Percentiles rank a stretch among this genome's conserved stretches.
Evolutionary conservation across 2,797 vertebrate species (phyloP).

Genomic region (Gymnothorax javanicus): DNA sequence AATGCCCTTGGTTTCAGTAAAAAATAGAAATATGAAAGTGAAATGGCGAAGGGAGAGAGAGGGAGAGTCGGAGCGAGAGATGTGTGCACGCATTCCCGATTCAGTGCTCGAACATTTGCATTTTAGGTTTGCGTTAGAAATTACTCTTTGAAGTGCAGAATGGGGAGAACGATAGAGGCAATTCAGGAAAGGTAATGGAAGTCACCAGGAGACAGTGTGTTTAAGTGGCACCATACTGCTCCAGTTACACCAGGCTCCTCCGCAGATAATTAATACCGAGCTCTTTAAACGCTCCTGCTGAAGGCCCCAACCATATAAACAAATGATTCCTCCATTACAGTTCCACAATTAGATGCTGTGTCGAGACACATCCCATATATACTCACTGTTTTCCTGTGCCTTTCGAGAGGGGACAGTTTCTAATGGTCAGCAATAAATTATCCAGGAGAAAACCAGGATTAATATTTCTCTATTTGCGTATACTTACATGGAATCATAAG

Average conservation of each 20-base stretch:
- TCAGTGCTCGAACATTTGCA: background rate
- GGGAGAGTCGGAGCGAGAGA: background rate
- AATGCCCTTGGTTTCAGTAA: conserved; percentile 20
- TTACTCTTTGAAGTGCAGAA: background rate
- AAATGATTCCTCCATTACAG: background rate
- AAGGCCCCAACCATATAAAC: background rate
- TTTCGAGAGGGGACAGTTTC: background rate
- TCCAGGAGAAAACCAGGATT: background rate
- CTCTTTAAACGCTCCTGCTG: background rate
- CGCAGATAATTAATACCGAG: background rate
- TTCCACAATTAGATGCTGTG: background rate
- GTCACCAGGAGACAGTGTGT: background rate
- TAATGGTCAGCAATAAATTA: background rate
- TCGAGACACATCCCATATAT: background rate
- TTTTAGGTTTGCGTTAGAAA: background rate
- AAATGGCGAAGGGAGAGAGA: background rate
- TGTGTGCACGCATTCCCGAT: background rate
- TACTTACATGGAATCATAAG: background rate
- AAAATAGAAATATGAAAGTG: conserved; percentile 11
- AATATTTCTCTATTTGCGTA: conserved; percentile 20
- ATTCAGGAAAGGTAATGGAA: no score
- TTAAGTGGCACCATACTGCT: background rate
- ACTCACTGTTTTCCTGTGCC: background rate
- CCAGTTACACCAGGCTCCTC: background rate
- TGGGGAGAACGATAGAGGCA: no score